Conservation (phyloP, 1,140 invertebrate species). For the Pseudomyrmex cubaensis region DNA sequence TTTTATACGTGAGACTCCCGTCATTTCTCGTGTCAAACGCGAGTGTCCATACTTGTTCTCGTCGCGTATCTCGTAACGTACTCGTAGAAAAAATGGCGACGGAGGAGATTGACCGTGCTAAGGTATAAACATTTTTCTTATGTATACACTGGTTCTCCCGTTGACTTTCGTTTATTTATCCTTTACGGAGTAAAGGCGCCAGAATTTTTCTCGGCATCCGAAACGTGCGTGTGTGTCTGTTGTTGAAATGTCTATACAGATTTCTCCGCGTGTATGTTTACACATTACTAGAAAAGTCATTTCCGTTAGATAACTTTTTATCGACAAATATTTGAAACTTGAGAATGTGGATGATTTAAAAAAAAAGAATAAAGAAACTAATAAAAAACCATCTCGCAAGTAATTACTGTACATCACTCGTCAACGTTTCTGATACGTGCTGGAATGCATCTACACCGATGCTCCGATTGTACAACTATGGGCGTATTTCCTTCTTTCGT, state of each 20-base stretch:
- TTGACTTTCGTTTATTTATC: background rate
- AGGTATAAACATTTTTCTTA: slow-evolving; percentile 72
- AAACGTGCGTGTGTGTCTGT: background rate
- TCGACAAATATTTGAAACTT: background rate
- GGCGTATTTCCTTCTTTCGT: too few species aligned
- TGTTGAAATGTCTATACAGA: background rate
- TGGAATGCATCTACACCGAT: too few species aligned
- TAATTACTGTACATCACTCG: background rate
- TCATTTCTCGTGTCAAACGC: background rate
- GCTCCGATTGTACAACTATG: too few species aligned
- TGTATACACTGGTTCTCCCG: background rate
- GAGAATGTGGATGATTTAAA: background rate
- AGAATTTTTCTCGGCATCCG: background rate
- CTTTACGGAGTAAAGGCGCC: too few species aligned
- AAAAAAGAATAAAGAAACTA: too few species aligned
- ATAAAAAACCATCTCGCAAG: background rate
- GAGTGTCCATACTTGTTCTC: background rate
- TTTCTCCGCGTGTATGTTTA: background rate
- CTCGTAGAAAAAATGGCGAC: slow-evolving; percentile 82
- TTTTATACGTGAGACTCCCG: background rate
- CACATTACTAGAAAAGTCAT: background rate
- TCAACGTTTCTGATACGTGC: too few species aligned
- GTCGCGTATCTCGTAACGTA: slow-evolving; percentile 42
- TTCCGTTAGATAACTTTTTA: background rate
- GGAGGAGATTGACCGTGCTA: slow-evolving; percentile 82